Base-by-base conservation (phyloP, 1,140 invertebrate genomes). In the Pinna nobilis region DNA sequence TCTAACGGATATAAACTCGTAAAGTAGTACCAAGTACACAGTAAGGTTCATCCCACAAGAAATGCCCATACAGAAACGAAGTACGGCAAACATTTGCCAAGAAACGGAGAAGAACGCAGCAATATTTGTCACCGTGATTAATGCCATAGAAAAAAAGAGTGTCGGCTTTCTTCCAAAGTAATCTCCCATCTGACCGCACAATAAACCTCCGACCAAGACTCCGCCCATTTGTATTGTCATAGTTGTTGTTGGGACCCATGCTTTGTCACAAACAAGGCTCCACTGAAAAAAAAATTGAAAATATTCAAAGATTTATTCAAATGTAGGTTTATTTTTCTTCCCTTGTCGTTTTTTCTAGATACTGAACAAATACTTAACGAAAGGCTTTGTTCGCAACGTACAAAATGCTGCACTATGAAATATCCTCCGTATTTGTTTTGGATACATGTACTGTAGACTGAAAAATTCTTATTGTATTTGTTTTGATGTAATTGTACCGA, bases 171-270 rank as follows among this genome's bases (percentile, higher is more conserved):
- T 59, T 2, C 85, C 85, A 44, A 82, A 73, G 9, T 72, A 32
- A 71, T 86, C 85, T 11, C 78, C 78, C 0, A 81, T n/a, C 25
- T 84, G 81, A 15, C 82, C 82, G 0, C 67, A 61, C 6, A 79
- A 11, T 18, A 78, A 49, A 11, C 82, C 77, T 3, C 85, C 82
- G 15, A 82, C 32, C 0, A 85, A 55, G 1, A 85, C 67, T 7
- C 85, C 85, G 1, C 60, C 78, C 82, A 86, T 84, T 57, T 85
- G 84, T 20, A 86, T 77, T 2, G 75, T 82, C 3, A 78, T 84
- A 15, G 84, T 77, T 1, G 75, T 63, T 13, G 78, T 64, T 13
- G 69, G 49, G 11, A 83, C 64, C 68, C 74, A 83, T 0, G 57
- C 63, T 44, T 73, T 37, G 9, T 79, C 75, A 69, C 85, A 86